Evolutionary conservation across 2,888 invertebrate genomes (phyloP).

Genomic region (Metalampra italica): DNA sequence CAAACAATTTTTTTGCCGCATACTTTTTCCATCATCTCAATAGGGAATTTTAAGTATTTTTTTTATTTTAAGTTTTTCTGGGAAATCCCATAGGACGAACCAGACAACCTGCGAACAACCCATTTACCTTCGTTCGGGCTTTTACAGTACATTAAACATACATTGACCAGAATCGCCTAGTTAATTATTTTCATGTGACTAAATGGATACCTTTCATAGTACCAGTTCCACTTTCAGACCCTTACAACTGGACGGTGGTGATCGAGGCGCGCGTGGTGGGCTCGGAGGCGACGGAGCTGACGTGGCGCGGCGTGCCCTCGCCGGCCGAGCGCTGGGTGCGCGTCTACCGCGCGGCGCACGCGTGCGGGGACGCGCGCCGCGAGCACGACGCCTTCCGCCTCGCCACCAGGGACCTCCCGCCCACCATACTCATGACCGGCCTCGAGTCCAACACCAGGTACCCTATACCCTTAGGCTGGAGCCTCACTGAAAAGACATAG

Average conservation of each 20-base stretch:
- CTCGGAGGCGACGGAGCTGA: conserved; percentile 86
- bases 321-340: conserved; percentile 94
- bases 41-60: too few species aligned
- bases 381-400: conserved; percentile 66
- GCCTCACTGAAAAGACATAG: too few species aligned
- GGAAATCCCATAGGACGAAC: too few species aligned
- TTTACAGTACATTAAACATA: too few species aligned
- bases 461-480: neutral
- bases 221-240: conserved; percentile 77
- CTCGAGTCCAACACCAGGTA: conserved; percentile 80
- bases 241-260: conserved; percentile 89
- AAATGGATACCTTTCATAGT: too few species aligned
- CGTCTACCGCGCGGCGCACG: conserved; percentile 88
- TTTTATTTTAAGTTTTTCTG: too few species aligned
- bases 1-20: too few species aligned
- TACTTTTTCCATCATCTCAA: too few species aligned
- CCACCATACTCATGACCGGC: conserved; percentile 50
- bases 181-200: too few species aligned
- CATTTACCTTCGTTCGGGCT: too few species aligned
- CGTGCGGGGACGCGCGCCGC: conserved; percentile 50
- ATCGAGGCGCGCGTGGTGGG: conserved; percentile 88
- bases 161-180: too few species aligned
- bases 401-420: conserved; percentile 56
- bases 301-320: conserved; percentile 91
- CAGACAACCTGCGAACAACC: too few species aligned